Conservation (phyloP, 2,797 vertebrate species). For the Denticeps clupeoides region DNA sequence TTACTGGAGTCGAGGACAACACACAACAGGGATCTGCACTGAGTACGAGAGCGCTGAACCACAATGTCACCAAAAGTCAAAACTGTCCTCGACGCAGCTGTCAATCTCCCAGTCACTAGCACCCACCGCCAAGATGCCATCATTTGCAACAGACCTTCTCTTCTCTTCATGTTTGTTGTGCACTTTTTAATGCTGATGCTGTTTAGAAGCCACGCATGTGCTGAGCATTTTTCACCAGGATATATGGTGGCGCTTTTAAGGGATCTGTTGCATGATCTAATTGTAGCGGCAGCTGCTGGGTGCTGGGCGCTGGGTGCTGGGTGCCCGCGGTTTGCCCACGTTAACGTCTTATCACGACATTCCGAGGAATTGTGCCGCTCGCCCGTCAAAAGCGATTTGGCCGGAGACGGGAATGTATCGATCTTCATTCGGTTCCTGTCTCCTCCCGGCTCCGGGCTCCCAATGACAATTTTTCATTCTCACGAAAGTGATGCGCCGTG, state of each 20-base stretch:
- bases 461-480: conserved; percentile 44
- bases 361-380: conserved; percentile 55
- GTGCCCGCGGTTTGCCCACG: conserved; percentile 44
- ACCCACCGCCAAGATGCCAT: not conserved
- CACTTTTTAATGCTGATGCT: too few species aligned
- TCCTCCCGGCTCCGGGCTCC: conserved; percentile 32
- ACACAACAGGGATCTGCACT: conserved; percentile 23
- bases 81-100: conserved; percentile 32
- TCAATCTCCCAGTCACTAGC: too few species aligned
- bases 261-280: not conserved
- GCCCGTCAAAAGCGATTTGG: conserved; percentile 66
- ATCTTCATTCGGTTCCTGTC: conserved; percentile 56
- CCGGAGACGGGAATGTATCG: conserved; percentile 52
- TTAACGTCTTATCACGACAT: conserved; percentile 52
- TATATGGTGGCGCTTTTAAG: not conserved
- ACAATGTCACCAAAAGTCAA: conserved; percentile 43
- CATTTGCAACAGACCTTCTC: too few species aligned
- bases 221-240: too few species aligned
- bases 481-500: conserved; percentile 31
- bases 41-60: conserved; percentile 30
- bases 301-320: not conserved
- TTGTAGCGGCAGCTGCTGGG: too few species aligned
- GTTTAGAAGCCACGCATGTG: too few species aligned
- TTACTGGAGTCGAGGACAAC: conserved; percentile 23
- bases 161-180: too few species aligned